These are phyloP conservation scores for Adelges cooleyi DNA, from an alignment of 1,140 invertebrate genomes.

Conservation along the genomic window DNA sequence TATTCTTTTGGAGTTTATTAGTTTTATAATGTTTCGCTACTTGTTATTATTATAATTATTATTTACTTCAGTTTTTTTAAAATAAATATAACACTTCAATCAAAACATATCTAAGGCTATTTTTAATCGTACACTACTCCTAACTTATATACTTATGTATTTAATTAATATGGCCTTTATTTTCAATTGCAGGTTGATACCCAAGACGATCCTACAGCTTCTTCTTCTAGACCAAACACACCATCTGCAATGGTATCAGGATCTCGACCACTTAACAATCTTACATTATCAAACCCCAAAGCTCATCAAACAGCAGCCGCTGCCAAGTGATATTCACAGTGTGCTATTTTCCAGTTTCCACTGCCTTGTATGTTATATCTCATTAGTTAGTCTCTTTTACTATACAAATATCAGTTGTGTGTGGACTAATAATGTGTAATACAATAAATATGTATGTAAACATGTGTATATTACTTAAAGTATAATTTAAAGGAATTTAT, in stretches of 20 bases:
- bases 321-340: conserved; percentile 13
- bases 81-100: too few species aligned
- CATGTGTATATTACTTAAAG: neutral
- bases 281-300: conserved; percentile 8
- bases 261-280: neutral
- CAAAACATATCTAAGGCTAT: too few species aligned
- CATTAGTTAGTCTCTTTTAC: neutral
- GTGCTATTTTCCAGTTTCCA: neutral
- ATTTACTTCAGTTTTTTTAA: too few species aligned
- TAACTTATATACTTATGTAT: too few species aligned
- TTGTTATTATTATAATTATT: too few species aligned
- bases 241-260: neutral
- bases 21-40: too few species aligned
- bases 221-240: neutral
- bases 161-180: too few species aligned
- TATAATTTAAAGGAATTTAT: conserved; percentile 4
- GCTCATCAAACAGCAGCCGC: conserved; percentile 10
- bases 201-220: neutral
- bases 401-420: neutral
- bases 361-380: conserved; percentile 3
- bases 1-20: too few species aligned
- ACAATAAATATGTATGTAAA: neutral
- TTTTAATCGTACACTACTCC: too few species aligned
- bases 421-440: neutral
- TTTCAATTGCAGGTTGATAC: too few species aligned